Base-by-base conservation (phyloP, 2,113 vertebrate genomes). In the Nestor notabilis region DNA sequence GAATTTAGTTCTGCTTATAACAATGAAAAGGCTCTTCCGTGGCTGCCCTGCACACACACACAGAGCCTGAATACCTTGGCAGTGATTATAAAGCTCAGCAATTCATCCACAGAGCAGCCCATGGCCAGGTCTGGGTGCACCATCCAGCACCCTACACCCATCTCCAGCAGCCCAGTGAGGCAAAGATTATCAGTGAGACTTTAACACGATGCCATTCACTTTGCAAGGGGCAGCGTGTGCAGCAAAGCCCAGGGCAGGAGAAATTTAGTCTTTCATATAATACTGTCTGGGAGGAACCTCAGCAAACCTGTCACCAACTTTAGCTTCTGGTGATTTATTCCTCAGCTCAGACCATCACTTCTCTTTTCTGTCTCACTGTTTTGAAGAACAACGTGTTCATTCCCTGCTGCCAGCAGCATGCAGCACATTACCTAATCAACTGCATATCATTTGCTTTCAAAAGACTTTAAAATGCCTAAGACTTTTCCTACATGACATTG, bases 171-270 rank as follows among this genome's bases (percentile, higher is more conserved):
- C n/a, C 68, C 15, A 11, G 25, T 6, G 47, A 46, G 64, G 21
- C 21, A 11, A 33, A 39, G 44, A 23, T 9, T 3, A 7, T 19
- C 39, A 9, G 18, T 1, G 44, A 70, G 70, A 71, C 28, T 37
- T 18, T 5, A 5, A 13, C 1, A 1, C 7, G 1, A 4, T 1
- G 39, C 31, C 12, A 4, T 11, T 55, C 24, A 28, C 29, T 71
- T 15, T 28, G 49, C 35, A 41, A 18, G 18, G 47, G 31, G 35
- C 46, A 50, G 18, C 0, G 2, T 9, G 11, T 37, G 74, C n/a
- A 52, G 39, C 9, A 5, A 61, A 49, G 31, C 52, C 23, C 44
- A 17, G 10, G 31, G 52, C 43, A 41, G 55, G 28, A 24, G 28
- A 18, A 29, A 5, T 44, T 29, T n/a, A 53, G 25, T 25, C 33